Percentiles rank a stretch among this genome's conserved stretches.
These are phyloP conservation scores for Hydrolagus colliei DNA, from an alignment of 2,797 vertebrate genomes.

Conservation along the genomic window DNA sequence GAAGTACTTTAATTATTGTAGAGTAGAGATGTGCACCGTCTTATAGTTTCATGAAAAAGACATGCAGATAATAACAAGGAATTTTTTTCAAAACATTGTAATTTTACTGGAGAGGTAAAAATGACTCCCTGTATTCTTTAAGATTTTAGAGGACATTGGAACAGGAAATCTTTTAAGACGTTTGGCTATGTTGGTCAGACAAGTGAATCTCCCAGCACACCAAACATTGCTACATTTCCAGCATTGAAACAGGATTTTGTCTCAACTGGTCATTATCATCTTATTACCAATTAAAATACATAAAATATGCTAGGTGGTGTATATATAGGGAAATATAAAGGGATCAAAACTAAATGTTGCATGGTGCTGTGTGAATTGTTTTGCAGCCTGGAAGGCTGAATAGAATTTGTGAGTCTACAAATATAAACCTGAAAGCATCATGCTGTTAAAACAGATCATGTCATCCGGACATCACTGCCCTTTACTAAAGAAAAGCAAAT, in stretches of 20 bases:
- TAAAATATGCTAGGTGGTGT: background rate
- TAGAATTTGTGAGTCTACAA: conserved; percentile 24
- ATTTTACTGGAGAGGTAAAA: background rate
- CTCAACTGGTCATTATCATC: background rate
- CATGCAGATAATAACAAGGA: background rate
- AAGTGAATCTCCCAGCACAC: background rate
- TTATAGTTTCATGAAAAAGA: background rate
- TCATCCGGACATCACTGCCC: conserved; percentile 31
- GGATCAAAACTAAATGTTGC: background rate
- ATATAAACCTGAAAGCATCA: conserved; percentile 28
- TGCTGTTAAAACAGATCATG: conserved; percentile 31
- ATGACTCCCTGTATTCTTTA: no score
- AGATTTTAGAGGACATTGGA: no score
- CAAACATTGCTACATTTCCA: background rate
- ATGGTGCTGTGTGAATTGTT: conserved; percentile 27
- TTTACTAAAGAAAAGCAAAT: conserved; percentile 29
- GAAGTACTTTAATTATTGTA: background rate
- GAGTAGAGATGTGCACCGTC: no score
- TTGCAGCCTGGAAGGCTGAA: conserved; percentile 24
- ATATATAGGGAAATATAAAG: background rate
- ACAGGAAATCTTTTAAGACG: no score
- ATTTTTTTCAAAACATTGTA: background rate
- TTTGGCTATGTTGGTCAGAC: no score
- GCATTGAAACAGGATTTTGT: background rate
- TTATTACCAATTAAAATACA: background rate